Conservation (phyloP, 2,888 invertebrate species). For the Deilephila porcellus region DNA sequence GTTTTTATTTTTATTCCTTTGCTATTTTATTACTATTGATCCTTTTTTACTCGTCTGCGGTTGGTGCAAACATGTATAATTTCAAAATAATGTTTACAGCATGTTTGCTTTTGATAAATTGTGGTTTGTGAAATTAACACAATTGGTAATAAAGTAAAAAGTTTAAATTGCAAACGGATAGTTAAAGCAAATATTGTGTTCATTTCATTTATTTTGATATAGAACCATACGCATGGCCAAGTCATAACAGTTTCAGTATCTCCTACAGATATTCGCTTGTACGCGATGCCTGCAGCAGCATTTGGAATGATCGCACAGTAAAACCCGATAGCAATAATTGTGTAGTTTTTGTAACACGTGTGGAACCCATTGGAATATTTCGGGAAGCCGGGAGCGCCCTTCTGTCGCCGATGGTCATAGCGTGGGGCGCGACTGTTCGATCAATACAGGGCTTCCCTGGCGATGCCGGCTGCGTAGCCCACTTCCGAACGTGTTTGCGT, state of each 20-base stretch:
- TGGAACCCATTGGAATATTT: slow-evolving; percentile 64
- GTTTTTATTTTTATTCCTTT: not conserved
- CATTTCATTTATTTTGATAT: not conserved
- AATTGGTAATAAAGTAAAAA: not conserved
- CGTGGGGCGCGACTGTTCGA: slow-evolving; percentile 71
- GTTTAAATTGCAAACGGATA: not conserved
- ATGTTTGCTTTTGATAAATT: not conserved
- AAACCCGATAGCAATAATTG: not conserved
- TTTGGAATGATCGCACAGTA: not conserved
- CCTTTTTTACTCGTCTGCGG: not conserved
- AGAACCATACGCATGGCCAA: not conserved
- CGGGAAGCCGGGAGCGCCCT: slow-evolving; percentile 73
- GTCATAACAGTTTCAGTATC: not conserved
- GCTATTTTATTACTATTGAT: not conserved
- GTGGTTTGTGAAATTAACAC: not conserved
- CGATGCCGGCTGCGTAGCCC: slow-evolving; percentile 56
- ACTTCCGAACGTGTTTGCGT: slow-evolving; percentile 50
- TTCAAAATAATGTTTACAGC: not conserved
- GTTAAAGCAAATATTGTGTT: not conserved
- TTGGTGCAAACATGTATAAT: not conserved
- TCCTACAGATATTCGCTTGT: not conserved
- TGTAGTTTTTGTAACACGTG: slow-evolving; percentile 54
- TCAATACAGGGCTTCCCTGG: slow-evolving; percentile 81
- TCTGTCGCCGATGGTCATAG: slow-evolving; percentile 79
- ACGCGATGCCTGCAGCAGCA: not conserved